Conservation (phyloP, 2,888 invertebrate genomes). For the Aphrophora alni region DNA sequence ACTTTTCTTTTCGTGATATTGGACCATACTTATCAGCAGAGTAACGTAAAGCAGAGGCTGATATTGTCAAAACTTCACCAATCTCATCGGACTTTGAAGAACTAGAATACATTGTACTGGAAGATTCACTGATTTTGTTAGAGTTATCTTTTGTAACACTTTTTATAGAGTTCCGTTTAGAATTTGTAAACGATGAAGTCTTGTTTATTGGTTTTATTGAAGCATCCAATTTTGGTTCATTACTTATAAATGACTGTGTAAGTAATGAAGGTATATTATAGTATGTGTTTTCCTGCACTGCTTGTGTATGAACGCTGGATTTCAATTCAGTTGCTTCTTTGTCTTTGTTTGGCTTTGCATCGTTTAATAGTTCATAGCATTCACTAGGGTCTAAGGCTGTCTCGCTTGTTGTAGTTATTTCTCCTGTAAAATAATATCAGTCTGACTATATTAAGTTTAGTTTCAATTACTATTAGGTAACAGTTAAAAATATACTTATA, state of each 20-base stretch:
- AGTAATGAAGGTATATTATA: neutral
- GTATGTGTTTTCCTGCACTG: neutral
- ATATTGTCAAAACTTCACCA: conserved; percentile 33
- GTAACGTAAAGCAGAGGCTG: conserved; percentile 37
- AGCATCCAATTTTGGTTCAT: neutral
- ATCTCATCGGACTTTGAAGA: conserved; percentile 9
- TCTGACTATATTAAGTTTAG: too few species aligned
- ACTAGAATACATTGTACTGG: conserved; percentile 19
- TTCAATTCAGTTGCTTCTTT: neutral
- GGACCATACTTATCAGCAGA: conserved; percentile 50
- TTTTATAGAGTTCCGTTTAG: conserved; percentile 21
- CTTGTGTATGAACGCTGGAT: neutral
- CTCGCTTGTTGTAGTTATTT: neutral
- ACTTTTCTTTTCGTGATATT: conserved; percentile 51
- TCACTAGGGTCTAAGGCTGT: neutral
- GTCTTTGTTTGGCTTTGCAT: neutral
- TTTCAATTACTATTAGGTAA: too few species aligned
- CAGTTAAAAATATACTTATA: too few species aligned
- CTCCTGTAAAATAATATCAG: neutral
- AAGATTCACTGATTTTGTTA: conserved; percentile 22
- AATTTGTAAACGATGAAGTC: neutral
- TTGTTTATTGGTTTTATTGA: neutral
- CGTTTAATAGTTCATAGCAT: neutral
- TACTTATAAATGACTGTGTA: neutral
- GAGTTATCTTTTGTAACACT: conserved; percentile 23